phyloP scores from a whole-genome alignment of 53 echinoderm and acorn worm species.

The Hippasteria phrygiana region DNA sequence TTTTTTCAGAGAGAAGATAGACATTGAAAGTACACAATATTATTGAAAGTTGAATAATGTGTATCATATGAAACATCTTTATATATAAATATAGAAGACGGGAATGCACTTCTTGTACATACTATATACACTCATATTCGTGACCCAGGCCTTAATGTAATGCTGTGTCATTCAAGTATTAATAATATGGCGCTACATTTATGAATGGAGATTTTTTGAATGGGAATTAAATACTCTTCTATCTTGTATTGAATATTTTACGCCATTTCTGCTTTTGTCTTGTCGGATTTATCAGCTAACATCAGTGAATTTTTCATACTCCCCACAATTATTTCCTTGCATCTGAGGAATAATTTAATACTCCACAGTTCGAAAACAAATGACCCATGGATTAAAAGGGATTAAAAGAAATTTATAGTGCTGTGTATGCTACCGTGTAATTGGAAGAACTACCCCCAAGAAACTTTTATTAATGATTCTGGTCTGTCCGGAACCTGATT shows the following conservation, averaged over 20 bases:
- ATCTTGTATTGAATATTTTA: slow-evolving; percentile 63
- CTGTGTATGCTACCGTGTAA: too few relatives aligned
- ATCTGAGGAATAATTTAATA: background rate
- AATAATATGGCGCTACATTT: slow-evolving; percentile 57
- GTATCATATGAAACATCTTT: slow-evolving; percentile 57
- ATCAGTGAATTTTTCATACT: background rate
- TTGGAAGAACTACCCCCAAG: too few relatives aligned
- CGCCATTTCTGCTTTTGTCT: background rate
- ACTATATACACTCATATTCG: slow-evolving; percentile 3
- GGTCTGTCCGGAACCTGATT: too few relatives aligned
- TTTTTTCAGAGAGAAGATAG: slow-evolving; percentile 20
- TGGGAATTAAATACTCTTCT: slow-evolving; percentile 63
- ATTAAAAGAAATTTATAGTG: too few relatives aligned
- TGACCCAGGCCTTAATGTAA: slow-evolving; percentile 56
- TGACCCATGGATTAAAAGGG: too few relatives aligned
- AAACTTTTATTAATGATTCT: too few relatives aligned
- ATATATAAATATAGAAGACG: slow-evolving; percentile 51
- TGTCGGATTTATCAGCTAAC: background rate
- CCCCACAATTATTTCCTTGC: background rate
- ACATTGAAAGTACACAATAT: slow-evolving; percentile 30
- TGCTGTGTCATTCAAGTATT: slow-evolving; percentile 47
- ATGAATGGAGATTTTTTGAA: slow-evolving; percentile 61
- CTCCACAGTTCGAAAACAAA: background rate
- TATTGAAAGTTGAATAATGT: slow-evolving; percentile 22
- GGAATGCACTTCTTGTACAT: slow-evolving; percentile 47